phyloP scores from a whole-genome alignment of 2,113 vertebrate species.

The Ornithorhynchus anatinus region DNA sequence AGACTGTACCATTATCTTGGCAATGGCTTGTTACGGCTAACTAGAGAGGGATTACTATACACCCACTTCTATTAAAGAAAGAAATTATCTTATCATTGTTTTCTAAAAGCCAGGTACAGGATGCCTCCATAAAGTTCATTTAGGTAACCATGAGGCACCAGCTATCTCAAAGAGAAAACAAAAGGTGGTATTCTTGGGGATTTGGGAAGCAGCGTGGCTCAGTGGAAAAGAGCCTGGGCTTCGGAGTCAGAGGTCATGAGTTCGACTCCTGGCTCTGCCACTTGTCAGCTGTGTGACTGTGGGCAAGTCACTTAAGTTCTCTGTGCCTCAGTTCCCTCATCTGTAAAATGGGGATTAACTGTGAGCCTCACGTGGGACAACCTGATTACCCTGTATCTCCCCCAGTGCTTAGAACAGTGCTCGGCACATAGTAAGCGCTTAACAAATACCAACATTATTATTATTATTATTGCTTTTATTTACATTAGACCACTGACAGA shows the following conservation, averaged over 20 bases:
- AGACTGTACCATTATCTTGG: not conserved
- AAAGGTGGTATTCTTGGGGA: not conserved
- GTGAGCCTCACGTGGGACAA: too few relatives aligned
- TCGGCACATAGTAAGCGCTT: not conserved
- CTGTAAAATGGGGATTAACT: too few relatives aligned
- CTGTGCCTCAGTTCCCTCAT: too few relatives aligned
- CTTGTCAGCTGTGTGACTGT: too few relatives aligned
- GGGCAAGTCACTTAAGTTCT: too few relatives aligned
- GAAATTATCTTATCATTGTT: not conserved
- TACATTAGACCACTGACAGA: not conserved
- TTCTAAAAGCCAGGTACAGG: not conserved
- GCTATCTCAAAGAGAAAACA: not conserved
- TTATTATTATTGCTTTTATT: not conserved
- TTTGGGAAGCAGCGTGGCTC: too few relatives aligned
- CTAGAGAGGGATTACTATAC: not conserved
- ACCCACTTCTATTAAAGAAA: not conserved
- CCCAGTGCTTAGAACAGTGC: not conserved
- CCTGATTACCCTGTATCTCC: too few relatives aligned
- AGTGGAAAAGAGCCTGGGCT: too few relatives aligned
- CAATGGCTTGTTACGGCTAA: not conserved
- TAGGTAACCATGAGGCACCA: slow-evolving; percentile 4
- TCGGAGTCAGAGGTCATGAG: too few relatives aligned
- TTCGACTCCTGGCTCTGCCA: too few relatives aligned
- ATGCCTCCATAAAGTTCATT: not conserved
- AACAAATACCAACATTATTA: too few relatives aligned